phyloP scores from a whole-genome alignment of 1,140 invertebrate genomes.

The Portunus trituberculatus region DNA sequence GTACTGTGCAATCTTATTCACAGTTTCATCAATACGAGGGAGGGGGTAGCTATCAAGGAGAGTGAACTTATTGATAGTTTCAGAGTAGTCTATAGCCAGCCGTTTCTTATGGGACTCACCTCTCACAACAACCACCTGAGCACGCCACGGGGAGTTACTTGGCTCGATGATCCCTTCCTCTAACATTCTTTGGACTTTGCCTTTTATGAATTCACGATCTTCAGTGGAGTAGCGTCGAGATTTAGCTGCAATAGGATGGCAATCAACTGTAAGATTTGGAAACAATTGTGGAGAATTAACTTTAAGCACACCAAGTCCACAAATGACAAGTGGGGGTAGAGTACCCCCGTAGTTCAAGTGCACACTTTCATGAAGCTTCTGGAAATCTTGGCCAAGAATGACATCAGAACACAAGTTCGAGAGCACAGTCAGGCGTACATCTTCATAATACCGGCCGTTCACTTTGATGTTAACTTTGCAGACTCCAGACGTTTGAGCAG shows the following conservation, averaged over 20 bases:
- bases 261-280: conserved; percentile 59
- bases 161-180: conserved; percentile 61
- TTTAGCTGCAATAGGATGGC: too few species aligned
- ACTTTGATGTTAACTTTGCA: conserved; percentile 55
- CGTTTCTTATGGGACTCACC: conserved; percentile 36
- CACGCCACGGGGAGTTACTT: conserved; percentile 50
- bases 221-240: background rate
- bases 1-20: conserved; percentile 59
- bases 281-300: conserved; percentile 46
- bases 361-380: conserved; percentile 34
- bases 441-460: conserved; percentile 39
- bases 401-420: conserved; percentile 54
- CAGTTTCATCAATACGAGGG: conserved; percentile 65
- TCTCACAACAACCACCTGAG: conserved; percentile 59
- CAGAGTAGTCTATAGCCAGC: conserved; percentile 59
- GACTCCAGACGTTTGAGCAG: conserved; percentile 41
- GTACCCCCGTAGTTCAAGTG: conserved; percentile 29
- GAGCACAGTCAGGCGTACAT: conserved; percentile 35
- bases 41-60: conserved; percentile 68
- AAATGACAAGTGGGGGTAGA: conserved; percentile 57
- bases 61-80: conserved; percentile 62
- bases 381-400: conserved; percentile 39
- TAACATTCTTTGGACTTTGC: conserved; percentile 52
- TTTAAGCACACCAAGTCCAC: conserved; percentile 39
- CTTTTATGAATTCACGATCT: conserved; percentile 35